Conservation (phyloP, 1,140 invertebrate species). For the Diorhabda elongata region DNA sequence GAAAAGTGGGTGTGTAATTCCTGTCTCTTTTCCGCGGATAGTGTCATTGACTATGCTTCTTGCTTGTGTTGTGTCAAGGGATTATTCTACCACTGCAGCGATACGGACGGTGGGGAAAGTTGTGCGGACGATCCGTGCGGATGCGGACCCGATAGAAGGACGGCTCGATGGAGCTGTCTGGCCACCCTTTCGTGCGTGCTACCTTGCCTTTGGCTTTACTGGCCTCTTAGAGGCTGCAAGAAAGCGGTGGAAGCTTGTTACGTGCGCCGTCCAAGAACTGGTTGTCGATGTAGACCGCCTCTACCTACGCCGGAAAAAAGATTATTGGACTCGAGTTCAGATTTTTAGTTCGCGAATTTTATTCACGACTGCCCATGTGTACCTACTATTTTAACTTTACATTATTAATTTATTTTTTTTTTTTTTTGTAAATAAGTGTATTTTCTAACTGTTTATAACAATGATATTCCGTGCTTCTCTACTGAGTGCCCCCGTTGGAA, state of each 20-base stretch:
- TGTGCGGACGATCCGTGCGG: constrained; percentile 85
- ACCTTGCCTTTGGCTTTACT: constrained; percentile 88
- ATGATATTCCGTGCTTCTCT: constrained; percentile 38
- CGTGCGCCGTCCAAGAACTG: constrained; percentile 63
- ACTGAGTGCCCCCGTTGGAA: constrained; percentile 28
- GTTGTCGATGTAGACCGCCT: constrained; percentile 57
- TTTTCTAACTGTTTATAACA: constrained; percentile 33
- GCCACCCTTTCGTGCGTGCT: constrained; percentile 71
- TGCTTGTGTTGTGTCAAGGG: constrained; percentile 92
- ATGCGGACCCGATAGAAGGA: constrained; percentile 66
- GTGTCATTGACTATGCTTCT: constrained; percentile 80
- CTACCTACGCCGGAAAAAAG: constrained; percentile 56
- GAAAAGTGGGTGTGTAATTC: constrained; percentile 83
- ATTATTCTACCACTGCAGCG: constrained; percentile 86
- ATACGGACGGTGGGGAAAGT: constrained; percentile 60
- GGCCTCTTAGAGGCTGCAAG: constrained; percentile 80
- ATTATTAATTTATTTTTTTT: constrained; percentile 45
- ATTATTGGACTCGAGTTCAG: constrained; percentile 45
- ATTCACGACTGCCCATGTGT: constrained; percentile 36
- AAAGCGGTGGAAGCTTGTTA: constrained; percentile 76
- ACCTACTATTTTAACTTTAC: constrained; percentile 38
- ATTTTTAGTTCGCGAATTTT: constrained; percentile 21
- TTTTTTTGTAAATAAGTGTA: constrained; percentile 42
- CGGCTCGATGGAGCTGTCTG: constrained; percentile 79
- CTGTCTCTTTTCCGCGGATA: constrained; percentile 81